Conservation (phyloP, 1,140 invertebrate species). For the Zaprionus ghesquierei region DNA sequence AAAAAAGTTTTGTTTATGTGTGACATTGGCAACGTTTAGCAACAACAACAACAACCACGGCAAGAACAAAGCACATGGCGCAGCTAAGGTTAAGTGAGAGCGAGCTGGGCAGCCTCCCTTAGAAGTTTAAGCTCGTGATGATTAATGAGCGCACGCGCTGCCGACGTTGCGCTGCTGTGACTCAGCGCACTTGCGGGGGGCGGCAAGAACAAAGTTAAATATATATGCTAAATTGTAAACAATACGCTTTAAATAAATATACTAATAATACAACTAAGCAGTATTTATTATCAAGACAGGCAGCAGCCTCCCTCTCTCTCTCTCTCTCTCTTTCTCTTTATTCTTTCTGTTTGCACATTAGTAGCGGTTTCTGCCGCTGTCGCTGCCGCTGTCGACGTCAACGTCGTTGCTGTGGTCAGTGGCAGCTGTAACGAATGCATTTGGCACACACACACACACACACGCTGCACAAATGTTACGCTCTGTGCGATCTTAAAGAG, state of each 20-base stretch:
- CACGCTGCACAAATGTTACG: conserved; percentile 23
- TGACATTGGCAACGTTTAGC: conserved; percentile 65
- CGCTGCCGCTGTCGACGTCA: too few relatives aligned
- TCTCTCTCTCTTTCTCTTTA: too few relatives aligned
- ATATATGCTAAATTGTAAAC: too few relatives aligned
- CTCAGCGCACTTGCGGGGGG: too few relatives aligned
- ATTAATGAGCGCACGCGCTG: conserved; percentile 38
- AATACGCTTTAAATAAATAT: too few relatives aligned
- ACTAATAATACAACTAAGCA: too few relatives aligned
- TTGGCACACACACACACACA: conserved; percentile 61
- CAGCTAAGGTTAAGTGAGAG: conserved; percentile 36
- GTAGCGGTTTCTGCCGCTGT: too few relatives aligned
- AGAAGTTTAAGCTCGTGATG: conserved; percentile 25
- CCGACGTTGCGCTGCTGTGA: not conserved
- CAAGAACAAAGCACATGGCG: conserved; percentile 34
- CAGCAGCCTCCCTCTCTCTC: too few relatives aligned
- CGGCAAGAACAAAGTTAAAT: too few relatives aligned
- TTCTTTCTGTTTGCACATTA: too few relatives aligned
- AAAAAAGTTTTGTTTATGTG: conserved; percentile 48
- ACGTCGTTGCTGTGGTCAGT: not conserved
- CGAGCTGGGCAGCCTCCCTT: conserved; percentile 8
- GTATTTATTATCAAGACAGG: too few relatives aligned
- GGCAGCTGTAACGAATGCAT: conserved; percentile 64
- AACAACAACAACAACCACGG: conserved; percentile 41
- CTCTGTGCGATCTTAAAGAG: conserved; percentile 43